Base-by-base conservation (phyloP, 2,888 invertebrate species). In the Malthinus seriepunctatus region DNA sequence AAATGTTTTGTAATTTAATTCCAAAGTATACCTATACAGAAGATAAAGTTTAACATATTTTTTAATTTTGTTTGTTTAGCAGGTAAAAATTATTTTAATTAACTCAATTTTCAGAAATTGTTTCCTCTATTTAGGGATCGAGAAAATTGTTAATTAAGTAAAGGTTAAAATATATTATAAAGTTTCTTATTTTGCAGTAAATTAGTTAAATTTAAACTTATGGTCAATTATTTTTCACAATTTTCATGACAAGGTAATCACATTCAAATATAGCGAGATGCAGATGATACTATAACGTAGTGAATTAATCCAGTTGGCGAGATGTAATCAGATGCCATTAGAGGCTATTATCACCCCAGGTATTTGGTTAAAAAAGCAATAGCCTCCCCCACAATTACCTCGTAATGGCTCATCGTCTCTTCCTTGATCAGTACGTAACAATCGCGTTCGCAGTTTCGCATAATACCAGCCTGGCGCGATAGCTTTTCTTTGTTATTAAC, bases 301-400 rank as follows among this genome's bases (percentile, higher is more conserved):
- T 58, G 74, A 75, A 76, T 76, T 77, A 77, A 77, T 77, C 77
- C 74, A 74, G 73, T 73, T 69, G 62, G 67, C 62, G 69, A 69
- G 73, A 67, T 69, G 73, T 74, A 75, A 76, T 75, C 74, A 73
- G 73, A 56, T 39, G 62, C 62, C 59, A 62, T 62, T 62, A 62
- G 56, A 70, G 68, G 73, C 76, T 70, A 76, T 79, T 78, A 76
- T 77, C 78, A 72, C 78, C 78, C 77, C 71, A 73, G 74, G 77
- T 77, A 78, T 78, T 78, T 78, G 78, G 78, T 78, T 78, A 78
- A 78, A 78, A 78, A 78, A 78, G 78, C 78, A 76, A 78, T 78
- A 77, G 76, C 76, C 74, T 66, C 75, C 69, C 73, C 77, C 76
- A 74, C 78, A 77, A 77, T 78, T 77, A 76, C 77, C 72, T 67